Conservation (phyloP, 92 coral and sea anemone species). For the Porites divaricata region DNA sequence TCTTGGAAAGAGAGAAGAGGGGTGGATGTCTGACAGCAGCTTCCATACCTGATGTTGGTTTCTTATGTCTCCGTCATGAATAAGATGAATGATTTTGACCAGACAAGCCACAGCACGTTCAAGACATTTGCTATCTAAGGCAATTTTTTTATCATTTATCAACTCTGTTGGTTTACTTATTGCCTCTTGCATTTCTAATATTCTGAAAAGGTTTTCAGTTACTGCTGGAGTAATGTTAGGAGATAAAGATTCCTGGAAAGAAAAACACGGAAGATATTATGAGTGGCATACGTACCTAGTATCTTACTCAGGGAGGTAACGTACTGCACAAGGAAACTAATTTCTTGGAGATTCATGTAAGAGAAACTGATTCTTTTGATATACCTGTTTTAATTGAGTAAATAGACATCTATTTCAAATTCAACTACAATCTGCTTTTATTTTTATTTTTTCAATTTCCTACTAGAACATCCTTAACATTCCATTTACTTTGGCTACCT, state of each 20-base stretch:
- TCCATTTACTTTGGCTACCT: no score
- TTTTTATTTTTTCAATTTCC: no score
- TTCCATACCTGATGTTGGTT: slow-evolving; percentile 25
- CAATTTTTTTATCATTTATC: not conserved
- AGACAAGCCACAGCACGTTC: slow-evolving; percentile 29
- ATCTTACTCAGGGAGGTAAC: no score
- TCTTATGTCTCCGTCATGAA: slow-evolving; percentile 27
- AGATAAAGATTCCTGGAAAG: slow-evolving; percentile 12
- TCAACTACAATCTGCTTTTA: no score
- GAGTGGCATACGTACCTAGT: not conserved
- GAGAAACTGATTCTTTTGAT: no score
- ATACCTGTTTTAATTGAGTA: no score
- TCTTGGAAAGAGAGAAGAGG: no score
- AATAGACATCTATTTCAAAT: no score
- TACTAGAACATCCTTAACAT: no score
- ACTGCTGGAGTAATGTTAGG: slow-evolving; percentile 6
- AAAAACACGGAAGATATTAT: not conserved
- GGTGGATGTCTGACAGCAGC: no score
- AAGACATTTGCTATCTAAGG: not conserved
- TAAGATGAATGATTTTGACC: slow-evolving; percentile 39
- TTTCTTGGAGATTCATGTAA: no score
- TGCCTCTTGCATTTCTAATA: not conserved
- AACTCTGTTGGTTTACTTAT: not conserved
- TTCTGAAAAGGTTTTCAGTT: slow-evolving; percentile 5
- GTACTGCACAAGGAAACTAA: no score